Conservation (phyloP, 2,797 vertebrate species). For the Carapus acus region DNA sequence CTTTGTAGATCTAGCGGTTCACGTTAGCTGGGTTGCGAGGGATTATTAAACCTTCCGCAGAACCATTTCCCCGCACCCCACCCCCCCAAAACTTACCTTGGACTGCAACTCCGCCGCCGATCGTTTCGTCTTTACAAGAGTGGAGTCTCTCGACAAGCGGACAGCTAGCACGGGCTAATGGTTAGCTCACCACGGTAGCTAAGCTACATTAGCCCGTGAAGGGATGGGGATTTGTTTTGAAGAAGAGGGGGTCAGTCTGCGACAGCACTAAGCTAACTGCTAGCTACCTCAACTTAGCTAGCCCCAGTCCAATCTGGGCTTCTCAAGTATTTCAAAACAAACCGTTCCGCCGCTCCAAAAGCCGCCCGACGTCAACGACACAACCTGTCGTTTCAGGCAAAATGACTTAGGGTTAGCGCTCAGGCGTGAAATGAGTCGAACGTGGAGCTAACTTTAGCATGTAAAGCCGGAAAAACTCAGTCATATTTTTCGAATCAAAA, state of each 20-base stretch:
- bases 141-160: slow-evolving; percentile 32
- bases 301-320: slow-evolving; percentile 46
- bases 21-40: slow-evolving; percentile 2
- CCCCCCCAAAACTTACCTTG: slow-evolving; percentile 58
- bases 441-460: slow-evolving; percentile 61
- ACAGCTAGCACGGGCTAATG: slow-evolving; percentile 45
- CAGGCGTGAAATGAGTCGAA: slow-evolving; percentile 40
- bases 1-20: slow-evolving; percentile 46
- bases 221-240: slow-evolving; percentile 68
- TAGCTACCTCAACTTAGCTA: slow-evolving; percentile 64
- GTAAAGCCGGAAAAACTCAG: slow-evolving; percentile 72
- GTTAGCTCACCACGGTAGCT: slow-evolving; percentile 41
- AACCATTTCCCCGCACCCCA: background rate
- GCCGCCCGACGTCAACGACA: slow-evolving; percentile 2
- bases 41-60: slow-evolving; percentile 6
- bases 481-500: slow-evolving; percentile 82
- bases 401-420: slow-evolving; percentile 31
- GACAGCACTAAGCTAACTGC: slow-evolving; percentile 49
- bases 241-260: slow-evolving; percentile 59
- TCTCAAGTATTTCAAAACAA: slow-evolving; percentile 31
- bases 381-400: slow-evolving; percentile 7
- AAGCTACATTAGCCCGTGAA: slow-evolving; percentile 48
- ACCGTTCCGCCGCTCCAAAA: slow-evolving; percentile 7
- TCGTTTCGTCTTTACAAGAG: slow-evolving; percentile 19
- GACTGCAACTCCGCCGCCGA: slow-evolving; percentile 20